Evolutionary conservation across 2,797 vertebrate species (phyloP).

Genomic region (Danio kyathit): DNA sequence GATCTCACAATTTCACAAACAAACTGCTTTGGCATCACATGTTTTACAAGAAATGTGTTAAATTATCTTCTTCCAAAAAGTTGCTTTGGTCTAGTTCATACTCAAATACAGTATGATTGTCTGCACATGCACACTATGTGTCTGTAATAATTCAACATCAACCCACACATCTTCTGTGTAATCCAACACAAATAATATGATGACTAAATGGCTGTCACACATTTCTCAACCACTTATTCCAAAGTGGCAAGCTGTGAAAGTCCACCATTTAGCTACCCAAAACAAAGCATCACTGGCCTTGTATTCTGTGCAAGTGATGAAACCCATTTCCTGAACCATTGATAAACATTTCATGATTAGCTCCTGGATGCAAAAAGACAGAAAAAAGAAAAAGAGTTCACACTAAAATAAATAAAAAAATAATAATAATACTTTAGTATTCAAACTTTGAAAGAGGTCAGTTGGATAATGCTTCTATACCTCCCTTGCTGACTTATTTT

Average conservation of each 20-base stretch:
- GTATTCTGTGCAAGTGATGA: conserved; percentile 45
- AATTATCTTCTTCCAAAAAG: not conserved
- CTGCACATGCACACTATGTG: conserved; percentile 16
- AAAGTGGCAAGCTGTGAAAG: conserved; percentile 51
- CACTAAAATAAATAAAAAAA: not conserved
- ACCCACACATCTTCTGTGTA: conserved; percentile 23
- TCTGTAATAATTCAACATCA: conserved; percentile 26
- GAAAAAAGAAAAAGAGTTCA: not conserved
- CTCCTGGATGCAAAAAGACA: not conserved
- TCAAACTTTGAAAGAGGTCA: not conserved
- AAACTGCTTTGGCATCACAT: not conserved
- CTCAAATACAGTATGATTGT: conserved; percentile 20
- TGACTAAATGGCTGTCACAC: conserved; percentile 49
- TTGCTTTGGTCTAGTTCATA: not conserved
- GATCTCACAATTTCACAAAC: not conserved
- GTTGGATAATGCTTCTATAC: not conserved
- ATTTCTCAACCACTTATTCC: conserved; percentile 39
- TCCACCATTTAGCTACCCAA: conserved; percentile 45
- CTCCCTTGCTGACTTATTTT: no score
- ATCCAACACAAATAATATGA: conserved; percentile 29
- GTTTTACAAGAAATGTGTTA: not conserved
- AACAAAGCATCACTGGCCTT: conserved; percentile 53
- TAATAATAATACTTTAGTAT: not conserved
- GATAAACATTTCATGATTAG: conserved; percentile 36
- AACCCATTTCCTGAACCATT: conserved; percentile 48